Conservation (phyloP, 2,797 vertebrate species). For the Columba guinea region DNA sequence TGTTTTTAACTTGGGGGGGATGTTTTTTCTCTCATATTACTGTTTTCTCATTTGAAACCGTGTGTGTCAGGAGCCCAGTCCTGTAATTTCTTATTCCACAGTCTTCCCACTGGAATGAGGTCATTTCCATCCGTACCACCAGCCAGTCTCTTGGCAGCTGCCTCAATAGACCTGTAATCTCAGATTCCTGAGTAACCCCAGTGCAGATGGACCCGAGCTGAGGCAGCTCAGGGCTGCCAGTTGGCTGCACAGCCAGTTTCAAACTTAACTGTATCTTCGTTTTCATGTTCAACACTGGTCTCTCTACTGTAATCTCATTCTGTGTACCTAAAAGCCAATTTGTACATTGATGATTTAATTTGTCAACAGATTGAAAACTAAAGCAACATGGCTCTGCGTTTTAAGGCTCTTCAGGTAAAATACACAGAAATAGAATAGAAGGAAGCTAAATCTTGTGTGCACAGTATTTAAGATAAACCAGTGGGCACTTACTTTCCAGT, state of each 20-base stretch:
- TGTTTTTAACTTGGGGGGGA: background rate
- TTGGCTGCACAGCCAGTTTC: background rate
- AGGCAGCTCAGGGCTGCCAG: background rate
- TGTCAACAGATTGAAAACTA: constrained; percentile 5
- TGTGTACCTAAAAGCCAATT: constrained; percentile 8
- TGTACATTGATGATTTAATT: constrained; percentile 17
- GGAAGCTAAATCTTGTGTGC: background rate
- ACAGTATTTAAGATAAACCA: background rate
- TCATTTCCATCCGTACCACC: background rate
- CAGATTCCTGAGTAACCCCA: background rate
- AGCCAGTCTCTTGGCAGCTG: background rate
- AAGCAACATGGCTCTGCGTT: background rate
- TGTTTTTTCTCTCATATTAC: background rate
- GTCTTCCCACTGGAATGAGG: constrained; percentile 27
- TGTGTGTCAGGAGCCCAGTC: background rate
- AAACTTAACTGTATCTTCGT: background rate
- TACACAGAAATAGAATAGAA: background rate
- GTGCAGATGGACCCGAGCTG: background rate
- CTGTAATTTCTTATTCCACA: background rate
- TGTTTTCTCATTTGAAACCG: background rate
- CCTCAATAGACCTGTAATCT: background rate
- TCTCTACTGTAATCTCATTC: constrained; percentile 16
- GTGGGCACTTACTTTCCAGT: background rate
- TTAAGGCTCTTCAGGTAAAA: background rate
- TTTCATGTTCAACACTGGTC: background rate